phyloP scores from a whole-genome alignment of 2,888 invertebrate species.

The Eugnorisma glareosa region DNA sequence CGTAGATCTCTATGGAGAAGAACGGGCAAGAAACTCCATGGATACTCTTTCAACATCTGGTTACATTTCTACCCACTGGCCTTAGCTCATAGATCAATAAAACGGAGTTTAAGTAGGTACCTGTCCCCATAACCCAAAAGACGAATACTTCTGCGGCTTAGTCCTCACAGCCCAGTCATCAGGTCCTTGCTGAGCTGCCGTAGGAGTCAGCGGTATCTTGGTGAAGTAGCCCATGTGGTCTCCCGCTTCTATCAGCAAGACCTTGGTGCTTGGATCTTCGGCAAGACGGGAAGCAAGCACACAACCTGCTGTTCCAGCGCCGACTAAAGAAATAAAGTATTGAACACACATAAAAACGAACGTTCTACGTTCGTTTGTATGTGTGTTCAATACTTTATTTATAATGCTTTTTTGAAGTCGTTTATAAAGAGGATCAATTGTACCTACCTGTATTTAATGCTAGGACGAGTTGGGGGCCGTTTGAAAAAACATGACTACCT shows the following conservation, averaged over 20 bases:
- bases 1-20: too few relatives aligned
- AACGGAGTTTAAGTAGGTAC: slow-evolving; percentile 75
- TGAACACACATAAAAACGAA: not conserved
- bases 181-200: slow-evolving; percentile 92
- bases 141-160: slow-evolving; percentile 92
- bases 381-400: too few relatives aligned
- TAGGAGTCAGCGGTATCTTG: slow-evolving; percentile 92
- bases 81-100: not conserved
- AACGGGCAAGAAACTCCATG: too few relatives aligned
- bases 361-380: too few relatives aligned
- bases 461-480: not conserved
- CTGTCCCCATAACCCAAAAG: slow-evolving; percentile 91
- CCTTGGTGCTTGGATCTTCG: slow-evolving; percentile 89
- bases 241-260: slow-evolving; percentile 93
- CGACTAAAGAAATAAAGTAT: slow-evolving; percentile 87
- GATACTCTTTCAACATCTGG: too few relatives aligned
- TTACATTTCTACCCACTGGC: not conserved
- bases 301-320: slow-evolving; percentile 93
- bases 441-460: not conserved
- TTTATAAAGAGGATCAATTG: not conserved
- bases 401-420: not conserved
- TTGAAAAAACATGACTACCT: not conserved
- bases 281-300: slow-evolving; percentile 92
- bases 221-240: slow-evolving; percentile 92
- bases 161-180: slow-evolving; percentile 93